Evolutionary conservation across 2,797 vertebrate genomes (phyloP).

Genomic region (Hoplostethus atlanticus): DNA sequence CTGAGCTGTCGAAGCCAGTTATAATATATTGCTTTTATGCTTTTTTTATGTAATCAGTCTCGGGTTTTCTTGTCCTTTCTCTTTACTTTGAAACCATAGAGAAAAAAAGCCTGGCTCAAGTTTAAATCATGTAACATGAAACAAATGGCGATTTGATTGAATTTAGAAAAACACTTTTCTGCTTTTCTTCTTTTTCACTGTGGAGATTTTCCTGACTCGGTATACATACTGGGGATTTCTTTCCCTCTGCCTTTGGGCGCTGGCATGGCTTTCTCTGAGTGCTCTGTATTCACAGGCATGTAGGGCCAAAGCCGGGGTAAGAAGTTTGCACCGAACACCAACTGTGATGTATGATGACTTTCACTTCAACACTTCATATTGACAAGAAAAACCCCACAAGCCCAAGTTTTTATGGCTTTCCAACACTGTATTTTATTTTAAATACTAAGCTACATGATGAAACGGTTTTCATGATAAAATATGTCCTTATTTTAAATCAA

Average conservation of each 20-base stretch:
- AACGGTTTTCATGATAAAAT: too few relatives aligned
- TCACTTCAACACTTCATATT: neutral
- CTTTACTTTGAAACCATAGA: neutral
- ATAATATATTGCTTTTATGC: conserved; percentile 3
- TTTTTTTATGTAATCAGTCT: neutral
- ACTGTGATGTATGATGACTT: neutral
- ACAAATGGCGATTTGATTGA: too few relatives aligned
- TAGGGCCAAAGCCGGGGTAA: neutral
- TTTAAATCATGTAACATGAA: neutral
- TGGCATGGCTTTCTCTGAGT: too few relatives aligned
- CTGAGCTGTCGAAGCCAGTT: neutral
- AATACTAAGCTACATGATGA: too few relatives aligned
- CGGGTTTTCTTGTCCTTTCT: neutral
- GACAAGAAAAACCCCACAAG: neutral
- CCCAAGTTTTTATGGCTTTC: neutral
- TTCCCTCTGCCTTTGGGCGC: neutral
- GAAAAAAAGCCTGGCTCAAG: neutral
- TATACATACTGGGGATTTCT: neutral
- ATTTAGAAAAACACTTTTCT: too few relatives aligned
- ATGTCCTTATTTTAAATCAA: too few relatives aligned
- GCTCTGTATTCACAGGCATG: neutral
- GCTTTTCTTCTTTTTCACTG: too few relatives aligned
- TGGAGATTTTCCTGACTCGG: too few relatives aligned
- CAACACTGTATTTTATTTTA: too few relatives aligned
- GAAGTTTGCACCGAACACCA: neutral